phyloP scores from a whole-genome alignment of 1,140 invertebrate species.

The Ceratitis capitata region DNA sequence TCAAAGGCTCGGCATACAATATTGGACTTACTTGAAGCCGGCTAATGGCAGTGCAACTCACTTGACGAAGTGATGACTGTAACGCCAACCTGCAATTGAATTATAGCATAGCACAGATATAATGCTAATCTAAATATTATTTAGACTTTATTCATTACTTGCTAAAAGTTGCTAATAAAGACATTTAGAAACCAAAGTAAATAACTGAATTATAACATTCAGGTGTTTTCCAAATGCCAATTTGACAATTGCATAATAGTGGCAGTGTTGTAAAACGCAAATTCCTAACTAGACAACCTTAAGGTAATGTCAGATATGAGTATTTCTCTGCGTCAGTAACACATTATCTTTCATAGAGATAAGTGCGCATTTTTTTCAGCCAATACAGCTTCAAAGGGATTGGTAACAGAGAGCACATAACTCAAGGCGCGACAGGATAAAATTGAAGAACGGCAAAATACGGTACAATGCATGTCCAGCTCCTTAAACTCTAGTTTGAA shows the following conservation, averaged over 20 bases:
- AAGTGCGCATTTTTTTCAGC: no score
- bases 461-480: no score
- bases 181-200: background rate
- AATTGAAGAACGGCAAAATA: no score
- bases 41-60: background rate
- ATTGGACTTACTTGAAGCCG: slow-evolving; percentile 53
- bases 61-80: background rate
- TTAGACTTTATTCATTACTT: background rate
- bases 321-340: no score
- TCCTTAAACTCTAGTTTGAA: no score
- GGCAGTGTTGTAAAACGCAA: background rate
- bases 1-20: slow-evolving; percentile 79
- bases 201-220: background rate
- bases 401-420: no score
- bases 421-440: no score
- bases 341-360: no score
- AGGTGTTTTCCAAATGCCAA: background rate
- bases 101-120: background rate
- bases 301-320: no score
- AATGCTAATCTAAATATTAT: background rate
- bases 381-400: no score
- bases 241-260: background rate
- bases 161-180: background rate
- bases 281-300: no score
- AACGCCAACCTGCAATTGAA: background rate